Conservation (phyloP, 2,888 invertebrate species). For the Linyphia triangularis region DNA sequence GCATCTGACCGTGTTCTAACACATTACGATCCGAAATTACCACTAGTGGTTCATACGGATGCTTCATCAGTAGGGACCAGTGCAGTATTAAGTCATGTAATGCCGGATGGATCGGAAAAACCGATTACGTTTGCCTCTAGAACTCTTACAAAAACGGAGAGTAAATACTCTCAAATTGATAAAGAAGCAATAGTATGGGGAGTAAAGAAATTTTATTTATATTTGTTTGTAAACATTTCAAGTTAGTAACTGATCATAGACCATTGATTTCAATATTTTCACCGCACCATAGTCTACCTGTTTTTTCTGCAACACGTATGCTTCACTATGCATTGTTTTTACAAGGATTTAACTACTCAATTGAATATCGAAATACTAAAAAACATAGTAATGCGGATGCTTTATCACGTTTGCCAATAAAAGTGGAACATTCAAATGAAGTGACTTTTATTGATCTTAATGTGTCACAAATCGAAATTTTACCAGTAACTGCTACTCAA, state of each 20-base stretch:
- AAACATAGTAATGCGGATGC: background rate
- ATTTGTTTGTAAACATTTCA: slow-evolving; percentile 25
- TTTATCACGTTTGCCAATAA: background rate
- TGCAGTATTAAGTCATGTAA: slow-evolving; percentile 79
- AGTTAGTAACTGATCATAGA: background rate
- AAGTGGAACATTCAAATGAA: background rate
- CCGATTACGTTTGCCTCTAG: slow-evolving; percentile 80
- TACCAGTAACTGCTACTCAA: background rate
- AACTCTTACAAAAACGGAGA: slow-evolving; percentile 78
- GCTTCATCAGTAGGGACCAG: slow-evolving; percentile 78
- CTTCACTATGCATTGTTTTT: slow-evolving; percentile 3
- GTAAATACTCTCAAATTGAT: slow-evolving; percentile 79
- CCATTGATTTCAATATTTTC: background rate
- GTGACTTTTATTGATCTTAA: background rate
- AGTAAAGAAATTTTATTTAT: slow-evolving; percentile 40
- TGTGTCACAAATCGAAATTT: background rate
- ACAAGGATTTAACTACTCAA: background rate
- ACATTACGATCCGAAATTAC: slow-evolving; percentile 76
- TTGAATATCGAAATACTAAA: background rate
- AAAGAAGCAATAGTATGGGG: slow-evolving; percentile 78
- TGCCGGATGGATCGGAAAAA: slow-evolving; percentile 78
- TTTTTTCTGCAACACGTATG: background rate
- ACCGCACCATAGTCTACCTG: background rate
- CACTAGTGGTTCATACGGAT: slow-evolving; percentile 78
- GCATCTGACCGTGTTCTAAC: slow-evolving; percentile 73